Evolutionary conservation across 2,888 invertebrate species (phyloP).

Genomic region (Adineta ricciae): DNA sequence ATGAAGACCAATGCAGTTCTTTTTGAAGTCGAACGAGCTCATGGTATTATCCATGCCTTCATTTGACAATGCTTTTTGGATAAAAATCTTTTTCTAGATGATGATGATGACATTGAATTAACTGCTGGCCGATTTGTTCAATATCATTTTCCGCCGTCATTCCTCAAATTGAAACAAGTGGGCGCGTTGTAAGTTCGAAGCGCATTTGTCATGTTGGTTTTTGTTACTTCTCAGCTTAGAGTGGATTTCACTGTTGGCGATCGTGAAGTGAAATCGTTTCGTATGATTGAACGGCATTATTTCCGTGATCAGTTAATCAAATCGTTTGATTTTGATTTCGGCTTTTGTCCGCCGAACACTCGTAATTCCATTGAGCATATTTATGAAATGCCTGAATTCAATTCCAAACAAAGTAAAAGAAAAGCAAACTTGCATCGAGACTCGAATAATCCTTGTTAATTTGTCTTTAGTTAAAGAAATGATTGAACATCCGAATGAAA

Average conservation of each 20-base stretch:
- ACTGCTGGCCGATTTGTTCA: conserved; percentile 83
- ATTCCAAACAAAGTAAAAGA: conserved; percentile 68
- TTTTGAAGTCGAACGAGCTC: conserved; percentile 71
- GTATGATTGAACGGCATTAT: conserved; percentile 96
- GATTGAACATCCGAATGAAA: conserved; percentile 88
- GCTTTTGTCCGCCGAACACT: conserved; percentile 94
- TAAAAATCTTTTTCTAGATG: not conserved
- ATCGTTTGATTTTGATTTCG: conserved; percentile 98
- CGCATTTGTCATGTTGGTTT: not conserved
- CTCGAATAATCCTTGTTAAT: not conserved
- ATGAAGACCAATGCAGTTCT: conserved; percentile 73
- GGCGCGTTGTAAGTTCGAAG: conserved; percentile 79
- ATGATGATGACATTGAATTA: not conserved
- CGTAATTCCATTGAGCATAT: conserved; percentile 97
- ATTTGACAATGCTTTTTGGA: no score
- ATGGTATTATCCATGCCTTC: no score
- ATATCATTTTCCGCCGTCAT: conserved; percentile 95
- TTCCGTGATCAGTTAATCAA: conserved; percentile 82
- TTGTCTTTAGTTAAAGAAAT: conserved; percentile 69
- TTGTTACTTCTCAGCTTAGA: conserved; percentile 53
- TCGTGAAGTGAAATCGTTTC: conserved; percentile 78
- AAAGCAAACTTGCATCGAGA: conserved; percentile 37
- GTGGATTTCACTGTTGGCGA: conserved; percentile 92
- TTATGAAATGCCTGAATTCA: conserved; percentile 86
- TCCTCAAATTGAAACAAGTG: conserved; percentile 84